phyloP scores from a whole-genome alignment of 2,888 invertebrate genomes.

The Chrysina gloriosa region DNA sequence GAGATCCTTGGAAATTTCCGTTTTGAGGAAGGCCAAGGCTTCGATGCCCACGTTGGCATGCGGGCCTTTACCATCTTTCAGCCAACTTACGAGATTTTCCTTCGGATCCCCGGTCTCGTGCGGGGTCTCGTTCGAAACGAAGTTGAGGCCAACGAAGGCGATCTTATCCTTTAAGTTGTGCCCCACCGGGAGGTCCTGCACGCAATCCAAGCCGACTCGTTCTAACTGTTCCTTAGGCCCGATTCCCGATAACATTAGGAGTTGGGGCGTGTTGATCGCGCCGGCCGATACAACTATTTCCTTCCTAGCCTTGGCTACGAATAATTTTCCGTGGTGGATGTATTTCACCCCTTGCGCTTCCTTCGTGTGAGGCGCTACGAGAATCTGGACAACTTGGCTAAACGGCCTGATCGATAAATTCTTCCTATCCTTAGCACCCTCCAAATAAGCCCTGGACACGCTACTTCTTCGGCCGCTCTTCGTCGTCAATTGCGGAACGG shows the following conservation, averaged over 20 bases:
- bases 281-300: constrained; percentile 83
- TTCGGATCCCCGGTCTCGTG: constrained; percentile 61
- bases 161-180: constrained; percentile 72
- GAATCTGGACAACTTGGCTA: constrained; percentile 71
- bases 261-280: constrained; percentile 80
- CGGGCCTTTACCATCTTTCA: constrained; percentile 58
- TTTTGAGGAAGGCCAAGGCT: constrained; percentile 55
- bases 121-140: constrained; percentile 61
- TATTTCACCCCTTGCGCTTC: constrained; percentile 75
- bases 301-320: constrained; percentile 71
- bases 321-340: constrained; percentile 66
- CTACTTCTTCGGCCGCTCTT: constrained; percentile 76
- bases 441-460: constrained; percentile 75
- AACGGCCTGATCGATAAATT: constrained; percentile 74
- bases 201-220: constrained; percentile 70
- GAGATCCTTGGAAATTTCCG: constrained; percentile 52
- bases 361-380: constrained; percentile 69
- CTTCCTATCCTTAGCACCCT: constrained; percentile 68
- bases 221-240: constrained; percentile 73
- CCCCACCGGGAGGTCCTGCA: constrained; percentile 79
- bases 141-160: constrained; percentile 72
- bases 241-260: constrained; percentile 84
- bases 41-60: constrained; percentile 55
- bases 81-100: constrained; percentile 58
- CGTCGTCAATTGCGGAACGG: constrained; percentile 73